Evolutionary conservation across 2,113 vertebrate genomes (phyloP).

Genomic region (Pan paniscus): DNA sequence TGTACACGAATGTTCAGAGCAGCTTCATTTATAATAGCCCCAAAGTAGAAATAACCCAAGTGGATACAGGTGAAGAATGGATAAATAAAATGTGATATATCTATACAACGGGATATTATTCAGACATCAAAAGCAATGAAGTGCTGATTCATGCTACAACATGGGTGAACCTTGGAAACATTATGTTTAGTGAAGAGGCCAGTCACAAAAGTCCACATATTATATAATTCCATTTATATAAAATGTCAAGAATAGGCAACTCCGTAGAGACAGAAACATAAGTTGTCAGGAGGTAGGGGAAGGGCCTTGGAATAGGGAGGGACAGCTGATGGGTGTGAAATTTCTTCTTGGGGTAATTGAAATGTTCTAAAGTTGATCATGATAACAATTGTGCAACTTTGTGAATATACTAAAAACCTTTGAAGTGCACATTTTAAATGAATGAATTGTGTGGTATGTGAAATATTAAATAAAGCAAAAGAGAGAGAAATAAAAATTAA

Average conservation of each 20-base stretch:
- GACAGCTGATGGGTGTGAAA: neutral
- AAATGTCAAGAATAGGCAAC: neutral
- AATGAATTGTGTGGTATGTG: neutral
- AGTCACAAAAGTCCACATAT: neutral
- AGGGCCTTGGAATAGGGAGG: neutral
- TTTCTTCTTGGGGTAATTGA: neutral
- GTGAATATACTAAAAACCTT: neutral
- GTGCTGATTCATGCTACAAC: neutral
- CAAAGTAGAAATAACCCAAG: neutral
- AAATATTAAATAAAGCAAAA: neutral
- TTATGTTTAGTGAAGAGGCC: neutral
- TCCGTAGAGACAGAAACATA: neutral
- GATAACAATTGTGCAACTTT: neutral
- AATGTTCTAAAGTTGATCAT: neutral
- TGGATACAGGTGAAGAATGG: neutral
- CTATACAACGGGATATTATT: neutral
- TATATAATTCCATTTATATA: neutral
- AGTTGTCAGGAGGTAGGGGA: neutral
- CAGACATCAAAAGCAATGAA: neutral
- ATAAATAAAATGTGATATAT: neutral
- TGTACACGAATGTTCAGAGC: neutral
- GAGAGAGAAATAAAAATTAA: neutral
- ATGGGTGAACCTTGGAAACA: neutral
- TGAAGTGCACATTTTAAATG: neutral
- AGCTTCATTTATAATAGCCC: neutral